These are phyloP conservation scores for Augochlorella aurata DNA, from an alignment of 2,888 invertebrate genomes.

Conservation along the genomic window DNA sequence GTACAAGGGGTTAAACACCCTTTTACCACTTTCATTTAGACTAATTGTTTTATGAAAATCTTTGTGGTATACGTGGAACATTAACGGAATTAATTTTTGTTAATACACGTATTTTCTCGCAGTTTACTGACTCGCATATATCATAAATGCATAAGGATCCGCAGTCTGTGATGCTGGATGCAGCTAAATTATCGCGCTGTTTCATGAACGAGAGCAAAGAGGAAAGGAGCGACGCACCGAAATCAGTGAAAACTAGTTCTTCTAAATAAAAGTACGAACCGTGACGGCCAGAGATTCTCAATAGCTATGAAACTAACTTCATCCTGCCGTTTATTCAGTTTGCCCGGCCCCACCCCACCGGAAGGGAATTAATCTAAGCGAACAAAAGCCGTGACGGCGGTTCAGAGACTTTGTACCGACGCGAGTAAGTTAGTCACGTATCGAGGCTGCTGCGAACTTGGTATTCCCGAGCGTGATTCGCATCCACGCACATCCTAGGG, in stretches of 20 bases:
- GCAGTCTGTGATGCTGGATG: not conserved
- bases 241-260: not conserved
- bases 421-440: conserved; percentile 33
- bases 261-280: not conserved
- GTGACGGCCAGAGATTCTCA: not conserved
- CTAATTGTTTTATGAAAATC: too few relatives aligned
- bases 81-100: too few relatives aligned
- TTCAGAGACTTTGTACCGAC: conserved; percentile 17
- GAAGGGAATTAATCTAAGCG: conserved; percentile 1
- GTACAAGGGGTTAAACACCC: too few relatives aligned
- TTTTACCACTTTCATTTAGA: too few relatives aligned
- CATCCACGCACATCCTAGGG: not conserved
- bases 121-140: too few relatives aligned
- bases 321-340: not conserved
- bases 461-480: conserved; percentile 1
- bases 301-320: not conserved
- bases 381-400: conserved; percentile 6
- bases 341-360: not conserved
- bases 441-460: conserved; percentile 32
- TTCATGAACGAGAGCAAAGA: not conserved
- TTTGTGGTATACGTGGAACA: too few relatives aligned
- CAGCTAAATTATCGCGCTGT: not conserved
- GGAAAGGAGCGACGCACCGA: not conserved
- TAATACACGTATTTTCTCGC: too few relatives aligned
- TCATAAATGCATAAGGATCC: too few relatives aligned